phyloP scores from a whole-genome alignment of 2,888 invertebrate genomes.

The Hirtodrosophila alboralis region DNA sequence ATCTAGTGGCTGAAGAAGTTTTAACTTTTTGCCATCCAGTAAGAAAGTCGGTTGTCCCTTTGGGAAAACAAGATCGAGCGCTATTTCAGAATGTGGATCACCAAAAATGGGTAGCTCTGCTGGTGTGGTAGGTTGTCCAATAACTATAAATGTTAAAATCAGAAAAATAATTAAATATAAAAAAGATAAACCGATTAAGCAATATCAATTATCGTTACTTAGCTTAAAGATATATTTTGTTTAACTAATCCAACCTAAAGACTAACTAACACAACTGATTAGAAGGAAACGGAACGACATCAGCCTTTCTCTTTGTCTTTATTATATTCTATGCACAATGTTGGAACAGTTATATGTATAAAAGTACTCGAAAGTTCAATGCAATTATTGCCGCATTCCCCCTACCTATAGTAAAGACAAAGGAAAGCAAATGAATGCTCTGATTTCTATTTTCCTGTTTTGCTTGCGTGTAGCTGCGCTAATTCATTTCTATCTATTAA shows the following conservation, averaged over 20 bases:
- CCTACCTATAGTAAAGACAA: slow-evolving; percentile 11
- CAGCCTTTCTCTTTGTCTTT: slow-evolving; percentile 67
- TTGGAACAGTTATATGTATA: slow-evolving; percentile 13
- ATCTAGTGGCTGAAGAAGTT: slow-evolving; percentile 91
- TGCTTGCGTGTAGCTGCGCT: not conserved
- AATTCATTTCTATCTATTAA: slow-evolving; percentile 16
- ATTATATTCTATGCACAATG: slow-evolving; percentile 17
- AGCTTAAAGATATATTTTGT: slow-evolving; percentile 7
- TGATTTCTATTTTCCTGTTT: slow-evolving; percentile 49
- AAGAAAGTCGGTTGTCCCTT: slow-evolving; percentile 91
- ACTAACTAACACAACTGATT: slow-evolving; percentile 11
- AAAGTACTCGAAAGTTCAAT: slow-evolving; percentile 45
- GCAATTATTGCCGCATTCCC: slow-evolving; percentile 53
- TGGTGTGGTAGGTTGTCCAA: slow-evolving; percentile 93
- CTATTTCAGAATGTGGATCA: slow-evolving; percentile 91
- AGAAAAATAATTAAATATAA: slow-evolving; percentile 3
- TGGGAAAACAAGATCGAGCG: slow-evolving; percentile 91
- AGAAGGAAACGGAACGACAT: slow-evolving; percentile 15
- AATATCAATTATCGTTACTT: not conserved
- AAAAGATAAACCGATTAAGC: slow-evolving; percentile 5
- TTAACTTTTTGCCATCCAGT: slow-evolving; percentile 92
- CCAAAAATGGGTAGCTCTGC: slow-evolving; percentile 92
- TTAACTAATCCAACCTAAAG: not conserved
- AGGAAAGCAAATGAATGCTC: slow-evolving; percentile 34
- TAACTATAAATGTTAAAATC: slow-evolving; percentile 86